Evolutionary conservation across 1,140 invertebrate genomes (phyloP).

Genomic region (Cepaea nemoralis): DNA sequence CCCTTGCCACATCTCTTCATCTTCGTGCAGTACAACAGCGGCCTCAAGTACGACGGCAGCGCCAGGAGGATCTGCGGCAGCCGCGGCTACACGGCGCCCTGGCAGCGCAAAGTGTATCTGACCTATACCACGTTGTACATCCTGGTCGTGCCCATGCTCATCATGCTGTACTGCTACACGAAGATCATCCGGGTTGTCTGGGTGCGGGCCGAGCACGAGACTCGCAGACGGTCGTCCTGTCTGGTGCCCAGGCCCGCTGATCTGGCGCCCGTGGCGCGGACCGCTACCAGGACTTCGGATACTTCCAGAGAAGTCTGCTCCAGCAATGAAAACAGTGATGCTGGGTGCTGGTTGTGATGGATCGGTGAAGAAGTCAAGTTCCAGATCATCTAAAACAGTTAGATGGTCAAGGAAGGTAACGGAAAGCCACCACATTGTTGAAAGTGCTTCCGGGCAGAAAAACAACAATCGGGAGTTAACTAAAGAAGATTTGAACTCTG

Average conservation of each 20-base stretch:
- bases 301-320: not conserved
- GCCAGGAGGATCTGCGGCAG: slow-evolving; percentile 65
- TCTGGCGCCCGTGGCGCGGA: not conserved
- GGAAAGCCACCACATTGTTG: not conserved
- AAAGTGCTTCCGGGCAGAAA: not conserved
- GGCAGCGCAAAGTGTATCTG: slow-evolving; percentile 73
- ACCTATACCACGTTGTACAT: slow-evolving; percentile 71
- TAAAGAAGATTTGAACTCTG: not conserved
- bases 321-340: not conserved
- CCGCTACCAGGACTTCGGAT: not conserved
- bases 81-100: slow-evolving; percentile 71
- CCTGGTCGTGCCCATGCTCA: slow-evolving; percentile 69
- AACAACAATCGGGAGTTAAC: not conserved
- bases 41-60: slow-evolving; percentile 52
- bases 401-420: not conserved
- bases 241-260: not conserved
- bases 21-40: slow-evolving; percentile 62
- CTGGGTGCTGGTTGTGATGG: not conserved
- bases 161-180: slow-evolving; percentile 73
- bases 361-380: not conserved
- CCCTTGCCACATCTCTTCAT: slow-evolving; percentile 74
- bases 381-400: not conserved
- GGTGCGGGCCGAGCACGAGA: slow-evolving; percentile 48
- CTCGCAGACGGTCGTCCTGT: not conserved
- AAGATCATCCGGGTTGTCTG: slow-evolving; percentile 72